Evolutionary conservation across 1,140 invertebrate species (phyloP), one percentile per base, ranked within the genome.

Genomic region (Cydia strobilella): DNA sequence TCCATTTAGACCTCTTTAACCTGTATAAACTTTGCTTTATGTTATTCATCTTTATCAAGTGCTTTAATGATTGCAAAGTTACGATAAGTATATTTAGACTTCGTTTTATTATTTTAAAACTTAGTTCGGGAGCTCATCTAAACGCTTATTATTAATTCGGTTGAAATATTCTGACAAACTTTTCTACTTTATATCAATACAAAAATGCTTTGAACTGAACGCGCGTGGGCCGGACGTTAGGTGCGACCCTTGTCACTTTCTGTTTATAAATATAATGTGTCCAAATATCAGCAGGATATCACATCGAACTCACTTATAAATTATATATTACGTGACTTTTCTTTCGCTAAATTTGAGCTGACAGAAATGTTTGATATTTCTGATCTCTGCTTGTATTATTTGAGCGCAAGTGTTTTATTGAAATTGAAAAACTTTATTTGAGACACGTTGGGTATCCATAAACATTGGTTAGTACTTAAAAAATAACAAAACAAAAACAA

Each of bases 211-310:
- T 72, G 45, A 77, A 74, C 66, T 73, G 27, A 69, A 72, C 78
- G 73, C 77, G 78, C 78, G 77, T 82, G 81, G 76, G 62, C 51
- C 75, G 31, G 79, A 81, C 79, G 73, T 78, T 78, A 73, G 73
- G 73, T 69, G 74, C 73, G 79, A 83, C 82, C 82, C 82, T 83
- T 78, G 82, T 83, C 82, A 83, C 71, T 69, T 42, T 66, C 31
- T 35, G 65, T 69, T 69, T 69, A 69, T 42, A 69, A 69, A 69
- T 69, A 69, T 69, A 42, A 69, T 69, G 65, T 69, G 31, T 69
- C 65, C n/a, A 69, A 69, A 27, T 69, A 69, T 69, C 31, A 69
- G 65, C 65, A 18, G 35, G 65, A 39, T 69, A 69, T 69, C 65
- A 35, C 65, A 69, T 35, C 65, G 65, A 69, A 69, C 65, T 69